Evolutionary conservation across 2,113 vertebrate species (phyloP).

Genomic region (Hoplias malabaricus): DNA sequence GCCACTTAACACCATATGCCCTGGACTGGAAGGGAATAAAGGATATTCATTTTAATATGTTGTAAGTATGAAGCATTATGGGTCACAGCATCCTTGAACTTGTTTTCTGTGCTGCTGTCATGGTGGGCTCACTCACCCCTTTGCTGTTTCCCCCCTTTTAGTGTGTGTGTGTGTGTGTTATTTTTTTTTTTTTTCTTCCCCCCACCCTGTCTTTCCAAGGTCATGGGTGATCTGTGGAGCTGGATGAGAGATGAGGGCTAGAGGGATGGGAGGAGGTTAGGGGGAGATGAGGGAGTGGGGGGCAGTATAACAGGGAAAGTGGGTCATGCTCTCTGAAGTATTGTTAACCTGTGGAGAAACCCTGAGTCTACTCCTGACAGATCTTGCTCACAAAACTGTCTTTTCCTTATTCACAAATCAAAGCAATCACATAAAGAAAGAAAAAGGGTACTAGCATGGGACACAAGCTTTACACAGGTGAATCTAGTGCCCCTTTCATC

Average conservation of each 20-base stretch:
- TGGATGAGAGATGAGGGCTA: conserved; percentile 16
- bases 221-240: conserved; percentile 14
- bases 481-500: not conserved
- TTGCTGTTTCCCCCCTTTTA: not conserved
- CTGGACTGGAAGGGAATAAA: not conserved
- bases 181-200: not conserved
- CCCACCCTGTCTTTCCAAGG: conserved; percentile 27
- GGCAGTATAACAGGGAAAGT: conserved; percentile 3
- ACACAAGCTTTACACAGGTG: not conserved
- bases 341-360: not conserved
- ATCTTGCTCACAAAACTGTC: not conserved
- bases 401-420: not conserved
- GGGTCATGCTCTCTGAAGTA: conserved; percentile 33
- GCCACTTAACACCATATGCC: conserved; percentile 22
- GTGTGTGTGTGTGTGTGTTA: too few relatives aligned
- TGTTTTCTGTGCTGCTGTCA: not conserved
- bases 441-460: not conserved
- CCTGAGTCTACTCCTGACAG: not conserved
- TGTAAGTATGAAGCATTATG: conserved; percentile 22
- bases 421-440: not conserved
- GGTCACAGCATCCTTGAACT: conserved; percentile 1
- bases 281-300: not conserved
- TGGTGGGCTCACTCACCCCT: not conserved
- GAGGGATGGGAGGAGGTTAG: not conserved
- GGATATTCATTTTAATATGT: conserved; percentile 32